A percentile compares a stretch with the other conserved stretches of the same genome.
Conservation (phyloP, 1,140 invertebrate genomes). For the Pogonus chalceus region DNA sequence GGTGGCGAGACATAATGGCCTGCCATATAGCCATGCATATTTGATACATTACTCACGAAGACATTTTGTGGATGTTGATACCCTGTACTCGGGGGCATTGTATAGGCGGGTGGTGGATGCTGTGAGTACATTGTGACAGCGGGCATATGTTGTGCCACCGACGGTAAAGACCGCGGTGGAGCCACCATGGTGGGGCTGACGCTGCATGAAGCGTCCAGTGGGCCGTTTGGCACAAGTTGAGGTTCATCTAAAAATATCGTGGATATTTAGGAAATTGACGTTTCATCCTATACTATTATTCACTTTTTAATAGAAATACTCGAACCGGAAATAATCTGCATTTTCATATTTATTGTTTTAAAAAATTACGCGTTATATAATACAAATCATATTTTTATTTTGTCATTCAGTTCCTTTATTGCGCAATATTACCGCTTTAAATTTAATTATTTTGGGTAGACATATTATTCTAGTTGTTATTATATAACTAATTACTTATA, state of each 20-base stretch:
- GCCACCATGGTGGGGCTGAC: not conserved
- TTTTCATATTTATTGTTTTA: too few species aligned
- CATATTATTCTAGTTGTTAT: too few species aligned
- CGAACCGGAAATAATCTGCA: too few species aligned
- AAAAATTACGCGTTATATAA: too few species aligned
- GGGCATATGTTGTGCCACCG: not conserved
- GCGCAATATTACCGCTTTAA: too few species aligned
- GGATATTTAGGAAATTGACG: too few species aligned
- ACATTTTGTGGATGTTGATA: constrained; percentile 15
- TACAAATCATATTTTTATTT: too few species aligned
- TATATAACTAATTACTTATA: too few species aligned
- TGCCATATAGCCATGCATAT: constrained; percentile 13
- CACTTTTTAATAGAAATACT: too few species aligned
- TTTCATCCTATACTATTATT: too few species aligned
- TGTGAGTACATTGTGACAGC: constrained; percentile 7
- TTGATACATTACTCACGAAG: constrained; percentile 14
- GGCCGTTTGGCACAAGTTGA: not conserved
- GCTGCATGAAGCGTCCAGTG: not conserved
- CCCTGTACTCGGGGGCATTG: constrained; percentile 9
- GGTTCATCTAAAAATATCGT: not conserved
- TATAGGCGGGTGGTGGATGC: constrained; percentile 8
- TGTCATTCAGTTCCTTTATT: too few species aligned
- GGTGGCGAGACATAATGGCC: not conserved
- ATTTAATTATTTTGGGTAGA: too few species aligned
- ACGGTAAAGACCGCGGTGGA: not conserved